Evolutionary conservation across 2,888 invertebrate genomes (phyloP).

Genomic region (Zaprionus bogoriensis): DNA sequence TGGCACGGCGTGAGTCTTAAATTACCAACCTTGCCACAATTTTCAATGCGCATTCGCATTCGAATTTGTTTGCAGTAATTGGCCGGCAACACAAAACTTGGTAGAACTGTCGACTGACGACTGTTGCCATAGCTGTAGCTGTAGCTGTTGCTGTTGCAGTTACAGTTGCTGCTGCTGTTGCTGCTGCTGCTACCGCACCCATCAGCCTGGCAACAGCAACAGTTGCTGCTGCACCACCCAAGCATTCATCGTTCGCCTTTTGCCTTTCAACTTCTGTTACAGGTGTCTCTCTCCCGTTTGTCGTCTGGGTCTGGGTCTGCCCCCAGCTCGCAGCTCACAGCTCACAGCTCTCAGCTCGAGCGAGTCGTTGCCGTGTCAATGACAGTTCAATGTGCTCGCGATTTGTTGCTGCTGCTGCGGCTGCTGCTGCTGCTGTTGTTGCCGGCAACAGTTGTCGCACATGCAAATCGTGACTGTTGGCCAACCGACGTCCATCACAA

Average conservation of each 20-base stretch:
- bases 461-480: slow-evolving; percentile 78
- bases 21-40: slow-evolving; percentile 79
- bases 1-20: slow-evolving; percentile 72
- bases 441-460: slow-evolving; percentile 75
- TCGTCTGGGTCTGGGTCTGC: slow-evolving; percentile 35
- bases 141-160: slow-evolving; percentile 21
- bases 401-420: slow-evolving; percentile 55
- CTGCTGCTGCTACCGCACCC: slow-evolving; percentile 56
- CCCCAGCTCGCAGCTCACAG: no score
- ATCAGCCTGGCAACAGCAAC: no score
- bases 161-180: slow-evolving; percentile 16
- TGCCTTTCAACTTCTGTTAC: slow-evolving; percentile 73
- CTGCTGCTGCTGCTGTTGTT: slow-evolving; percentile 32
- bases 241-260: slow-evolving; percentile 60
- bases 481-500: slow-evolving; percentile 73
- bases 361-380: slow-evolving; percentile 76
- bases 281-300: slow-evolving; percentile 58
- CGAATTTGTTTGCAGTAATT: slow-evolving; percentile 80
- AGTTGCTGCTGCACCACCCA: slow-evolving; percentile 47
- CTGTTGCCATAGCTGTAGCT: slow-evolving; percentile 19
- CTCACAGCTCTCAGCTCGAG: no score
- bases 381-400: slow-evolving; percentile 80
- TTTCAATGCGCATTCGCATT: slow-evolving; percentile 76
- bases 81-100: slow-evolving; percentile 64
- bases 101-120: slow-evolving; percentile 39